A percentile compares a stretch with the other conserved stretches of the same genome.
These are phyloP conservation scores for Neolamprologus sp. DNA, from an alignment of 2,113 vertebrate species.

Conservation along the genomic window DNA sequence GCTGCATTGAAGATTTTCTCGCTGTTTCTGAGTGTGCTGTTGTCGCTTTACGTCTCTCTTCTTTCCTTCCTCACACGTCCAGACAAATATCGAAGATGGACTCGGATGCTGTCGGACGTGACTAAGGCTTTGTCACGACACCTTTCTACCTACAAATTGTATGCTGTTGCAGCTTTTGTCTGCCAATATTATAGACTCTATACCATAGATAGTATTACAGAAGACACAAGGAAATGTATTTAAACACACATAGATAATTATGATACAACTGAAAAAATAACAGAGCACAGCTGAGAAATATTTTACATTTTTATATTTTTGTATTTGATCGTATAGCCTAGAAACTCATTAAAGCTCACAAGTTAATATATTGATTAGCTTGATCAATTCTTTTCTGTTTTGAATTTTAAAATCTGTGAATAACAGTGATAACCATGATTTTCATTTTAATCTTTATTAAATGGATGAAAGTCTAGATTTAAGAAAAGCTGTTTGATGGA, in stretches of 20 bases:
- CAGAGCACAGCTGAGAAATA: neutral
- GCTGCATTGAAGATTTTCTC: neutral
- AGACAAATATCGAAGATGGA: neutral
- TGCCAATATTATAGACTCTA: neutral
- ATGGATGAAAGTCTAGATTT: neutral
- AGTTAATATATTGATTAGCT: neutral
- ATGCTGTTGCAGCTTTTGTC: neutral
- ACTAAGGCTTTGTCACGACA: neutral
- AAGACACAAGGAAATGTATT: neutral
- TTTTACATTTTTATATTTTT: neutral
- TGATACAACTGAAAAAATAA: neutral
- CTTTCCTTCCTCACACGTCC: neutral
- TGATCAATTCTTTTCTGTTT: neutral
- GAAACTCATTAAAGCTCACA: neutral
- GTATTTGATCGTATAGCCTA: neutral
- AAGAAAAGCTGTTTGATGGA: neutral
- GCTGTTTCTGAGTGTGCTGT: neutral
- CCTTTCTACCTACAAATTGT: neutral
- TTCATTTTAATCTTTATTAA: neutral
- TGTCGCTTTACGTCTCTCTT: constrained; percentile 1
- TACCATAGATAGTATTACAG: neutral
- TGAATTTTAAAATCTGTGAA: neutral
- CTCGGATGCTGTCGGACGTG: neutral
- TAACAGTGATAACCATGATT: neutral
- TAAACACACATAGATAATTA: neutral